These are phyloP conservation scores for Andrena praecox DNA, from an alignment of 2,888 invertebrate species.

Conservation along the genomic window DNA sequence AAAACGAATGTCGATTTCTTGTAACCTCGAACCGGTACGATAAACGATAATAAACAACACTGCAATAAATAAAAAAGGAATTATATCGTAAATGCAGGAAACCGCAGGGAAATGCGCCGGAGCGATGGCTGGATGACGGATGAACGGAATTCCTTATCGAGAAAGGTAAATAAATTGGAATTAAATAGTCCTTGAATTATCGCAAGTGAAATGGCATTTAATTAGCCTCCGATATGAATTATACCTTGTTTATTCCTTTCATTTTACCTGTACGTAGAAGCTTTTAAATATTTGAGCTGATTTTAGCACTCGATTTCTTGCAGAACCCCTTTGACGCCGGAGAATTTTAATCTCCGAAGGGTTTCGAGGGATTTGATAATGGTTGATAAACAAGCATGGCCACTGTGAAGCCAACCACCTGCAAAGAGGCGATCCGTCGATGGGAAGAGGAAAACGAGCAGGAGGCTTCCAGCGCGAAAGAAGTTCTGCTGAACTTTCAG, in stretches of 20 bases:
- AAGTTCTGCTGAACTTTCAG: conserved; percentile 93
- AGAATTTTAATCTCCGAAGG: not conserved
- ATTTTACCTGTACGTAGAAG: too few relatives aligned
- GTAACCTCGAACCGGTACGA: conserved; percentile 47
- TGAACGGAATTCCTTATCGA: not conserved
- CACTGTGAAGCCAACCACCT: conserved; percentile 89
- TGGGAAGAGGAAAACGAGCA: conserved; percentile 92
- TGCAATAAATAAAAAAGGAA: not conserved
- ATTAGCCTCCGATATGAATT: too few relatives aligned
- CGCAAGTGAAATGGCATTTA: not conserved
- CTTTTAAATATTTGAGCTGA: not conserved
- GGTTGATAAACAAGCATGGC: conserved; percentile 34
- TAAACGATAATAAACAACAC: conserved; percentile 40
- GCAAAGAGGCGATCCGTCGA: conserved; percentile 94
- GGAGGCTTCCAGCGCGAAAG: conserved; percentile 89
- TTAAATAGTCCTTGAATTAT: not conserved
- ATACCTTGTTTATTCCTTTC: too few relatives aligned
- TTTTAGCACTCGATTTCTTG: not conserved
- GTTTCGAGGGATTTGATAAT: not conserved
- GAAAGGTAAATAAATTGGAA: conserved; percentile 12
- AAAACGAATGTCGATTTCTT: conserved; percentile 57
- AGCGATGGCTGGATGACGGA: not conserved
- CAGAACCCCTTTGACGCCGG: not conserved
- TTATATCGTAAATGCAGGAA: not conserved
- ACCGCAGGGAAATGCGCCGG: not conserved